These are phyloP conservation scores for Leptatherina wallacei DNA, from an alignment of 2,797 vertebrate genomes.

Conservation along the genomic window DNA sequence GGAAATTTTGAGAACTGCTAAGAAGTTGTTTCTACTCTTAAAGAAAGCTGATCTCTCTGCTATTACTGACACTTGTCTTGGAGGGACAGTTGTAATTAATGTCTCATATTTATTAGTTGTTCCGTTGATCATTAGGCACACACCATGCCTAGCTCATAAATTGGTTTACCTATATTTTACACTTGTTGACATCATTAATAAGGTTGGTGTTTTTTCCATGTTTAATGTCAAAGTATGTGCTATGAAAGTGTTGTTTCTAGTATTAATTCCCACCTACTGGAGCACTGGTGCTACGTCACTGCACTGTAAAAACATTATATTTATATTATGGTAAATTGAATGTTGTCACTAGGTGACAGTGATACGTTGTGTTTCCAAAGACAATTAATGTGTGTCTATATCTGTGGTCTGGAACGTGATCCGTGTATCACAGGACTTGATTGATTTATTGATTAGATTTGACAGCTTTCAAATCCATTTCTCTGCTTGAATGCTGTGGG, in stretches of 20 bases:
- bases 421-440: too few species aligned
- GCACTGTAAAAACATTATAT: neutral
- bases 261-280: too few species aligned
- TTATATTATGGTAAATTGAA: neutral
- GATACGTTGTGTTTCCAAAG: neutral
- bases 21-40: neutral
- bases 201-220: neutral
- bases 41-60: neutral
- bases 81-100: neutral
- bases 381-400: neutral
- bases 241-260: neutral
- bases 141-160: neutral
- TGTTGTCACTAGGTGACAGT: neutral
- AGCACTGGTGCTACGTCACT: neutral
- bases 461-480: too few species aligned
- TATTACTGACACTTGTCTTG: conserved; percentile 1
- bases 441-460: too few species aligned
- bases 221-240: neutral
- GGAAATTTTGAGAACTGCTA: neutral
- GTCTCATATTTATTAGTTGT: neutral
- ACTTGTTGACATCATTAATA: neutral
- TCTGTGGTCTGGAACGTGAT: too few species aligned
- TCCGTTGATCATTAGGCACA: neutral
- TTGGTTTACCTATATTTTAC: neutral
- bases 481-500: too few species aligned